Conservation (phyloP, 2,797 vertebrate species). For the Galago senegalensis region DNA sequence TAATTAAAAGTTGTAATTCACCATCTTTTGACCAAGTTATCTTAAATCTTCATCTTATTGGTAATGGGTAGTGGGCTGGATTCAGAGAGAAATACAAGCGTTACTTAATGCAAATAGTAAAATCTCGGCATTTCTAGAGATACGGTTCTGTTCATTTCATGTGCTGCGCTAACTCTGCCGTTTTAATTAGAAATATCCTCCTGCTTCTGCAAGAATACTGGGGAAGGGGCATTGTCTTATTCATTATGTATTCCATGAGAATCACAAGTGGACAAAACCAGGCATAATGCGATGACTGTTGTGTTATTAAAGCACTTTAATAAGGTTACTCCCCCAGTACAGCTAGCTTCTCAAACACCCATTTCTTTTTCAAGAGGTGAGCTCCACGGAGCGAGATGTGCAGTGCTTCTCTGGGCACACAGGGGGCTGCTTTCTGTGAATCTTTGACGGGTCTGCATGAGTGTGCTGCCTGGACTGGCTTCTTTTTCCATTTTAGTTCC, state of each 20-base stretch:
- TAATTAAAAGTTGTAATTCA: conserved; percentile 92
- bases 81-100: conserved; percentile 88
- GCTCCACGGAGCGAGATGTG: background rate
- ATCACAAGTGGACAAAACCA: conserved; percentile 88
- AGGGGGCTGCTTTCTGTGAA: background rate
- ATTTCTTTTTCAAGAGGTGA: conserved; percentile 73
- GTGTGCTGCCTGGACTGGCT: background rate
- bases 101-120: conserved; percentile 91
- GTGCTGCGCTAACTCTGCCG: conserved; percentile 86
- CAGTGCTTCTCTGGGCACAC: background rate
- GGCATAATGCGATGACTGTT: conserved; percentile 85
- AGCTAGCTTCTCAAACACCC: conserved; percentile 83
- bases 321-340: conserved; percentile 85
- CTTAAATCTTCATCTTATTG: conserved; percentile 91
- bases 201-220: conserved; percentile 87
- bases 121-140: conserved; percentile 88
- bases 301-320: conserved; percentile 89
- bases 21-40: conserved; percentile 88
- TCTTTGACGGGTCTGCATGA: background rate
- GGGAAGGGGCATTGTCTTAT: conserved; percentile 85
- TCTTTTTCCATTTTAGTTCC: conserved; percentile 58
- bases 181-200: conserved; percentile 90
- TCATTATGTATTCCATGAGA: conserved; percentile 86
- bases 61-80: conserved; percentile 87
- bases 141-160: conserved; percentile 87